A percentile compares a stretch with the other conserved stretches of the same genome.
Conservation (phyloP, 2,888 invertebrate genomes). For the Morpho helenor region DNA sequence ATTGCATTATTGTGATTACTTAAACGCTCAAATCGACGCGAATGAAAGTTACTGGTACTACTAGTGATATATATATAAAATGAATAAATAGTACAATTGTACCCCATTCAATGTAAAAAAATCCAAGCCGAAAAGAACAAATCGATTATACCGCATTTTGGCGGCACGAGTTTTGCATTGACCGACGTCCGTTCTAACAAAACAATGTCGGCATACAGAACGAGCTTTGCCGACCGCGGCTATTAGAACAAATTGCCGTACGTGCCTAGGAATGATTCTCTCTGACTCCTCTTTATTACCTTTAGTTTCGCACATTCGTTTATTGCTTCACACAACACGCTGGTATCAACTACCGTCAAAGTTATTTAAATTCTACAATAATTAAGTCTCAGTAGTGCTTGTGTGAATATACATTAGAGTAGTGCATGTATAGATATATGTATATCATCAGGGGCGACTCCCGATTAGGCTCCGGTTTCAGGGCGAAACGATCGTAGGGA, state of each 20-base stretch:
- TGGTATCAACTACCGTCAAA: constrained; percentile 36
- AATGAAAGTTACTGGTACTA: no score
- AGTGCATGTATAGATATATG: no score
- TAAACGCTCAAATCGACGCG: no score
- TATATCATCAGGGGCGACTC: no score
- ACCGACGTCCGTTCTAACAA: constrained; percentile 57
- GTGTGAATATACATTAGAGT: no score
- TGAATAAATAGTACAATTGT: no score
- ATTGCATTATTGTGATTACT: not conserved
- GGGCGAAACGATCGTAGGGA: no score
- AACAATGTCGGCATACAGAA: constrained; percentile 55
- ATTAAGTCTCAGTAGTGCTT: no score
- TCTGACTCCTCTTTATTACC: constrained; percentile 56
- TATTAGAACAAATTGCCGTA: constrained; percentile 71
- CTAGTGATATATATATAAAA: no score
- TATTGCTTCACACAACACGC: constrained; percentile 56
- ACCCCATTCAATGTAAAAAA: no score
- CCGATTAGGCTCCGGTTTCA: no score
- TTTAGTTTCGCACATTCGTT: constrained; percentile 57
- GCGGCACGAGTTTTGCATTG: constrained; percentile 57
- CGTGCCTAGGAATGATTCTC: constrained; percentile 57
- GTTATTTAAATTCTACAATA: no score
- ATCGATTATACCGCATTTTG: constrained; percentile 13
- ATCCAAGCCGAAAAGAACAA: not conserved
- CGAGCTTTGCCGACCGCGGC: constrained; percentile 58